Evolutionary conservation across 2,113 vertebrate species (phyloP).

Genomic region (Gasterosteus aculeatus): DNA sequence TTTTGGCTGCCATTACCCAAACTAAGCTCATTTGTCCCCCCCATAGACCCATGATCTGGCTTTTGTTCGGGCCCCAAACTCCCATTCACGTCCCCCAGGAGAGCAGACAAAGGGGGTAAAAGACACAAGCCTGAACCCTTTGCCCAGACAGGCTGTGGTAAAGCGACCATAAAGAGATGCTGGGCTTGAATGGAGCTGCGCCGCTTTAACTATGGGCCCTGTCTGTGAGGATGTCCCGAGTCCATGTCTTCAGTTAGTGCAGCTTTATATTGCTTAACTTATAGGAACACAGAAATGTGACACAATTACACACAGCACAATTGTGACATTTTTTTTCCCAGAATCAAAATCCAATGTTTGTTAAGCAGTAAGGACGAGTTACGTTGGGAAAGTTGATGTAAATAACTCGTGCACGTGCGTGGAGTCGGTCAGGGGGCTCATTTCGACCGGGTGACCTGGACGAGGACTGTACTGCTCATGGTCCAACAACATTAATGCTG

Average conservation of each 20-base stretch:
- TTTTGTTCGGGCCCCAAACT: slow-evolving; percentile 79
- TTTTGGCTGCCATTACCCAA: slow-evolving; percentile 75
- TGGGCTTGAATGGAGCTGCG: slow-evolving; percentile 57
- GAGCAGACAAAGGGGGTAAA: slow-evolving; percentile 77
- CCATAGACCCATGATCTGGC: slow-evolving; percentile 80
- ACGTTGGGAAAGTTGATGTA: too few species aligned
- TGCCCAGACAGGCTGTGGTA: slow-evolving; percentile 76
- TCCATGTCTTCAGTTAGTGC: slow-evolving; percentile 20
- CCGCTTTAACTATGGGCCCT: slow-evolving; percentile 37
- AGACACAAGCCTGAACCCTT: slow-evolving; percentile 73
- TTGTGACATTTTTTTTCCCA: not conserved
- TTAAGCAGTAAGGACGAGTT: too few species aligned
- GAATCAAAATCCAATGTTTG: not conserved
- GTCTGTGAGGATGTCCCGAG: slow-evolving; percentile 39
- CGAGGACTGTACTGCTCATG: not conserved
- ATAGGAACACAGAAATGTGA: not conserved
- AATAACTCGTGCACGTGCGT: not conserved
- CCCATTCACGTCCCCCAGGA: slow-evolving; percentile 73
- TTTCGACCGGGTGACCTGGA: not conserved
- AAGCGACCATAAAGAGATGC: slow-evolving; percentile 75
- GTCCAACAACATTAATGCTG: not conserved
- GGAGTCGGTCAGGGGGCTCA: not conserved
- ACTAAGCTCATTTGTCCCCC: slow-evolving; percentile 81
- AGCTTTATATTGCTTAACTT: slow-evolving; percentile 2
- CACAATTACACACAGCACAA: not conserved